Evolutionary conservation across 2,797 vertebrate genomes (phyloP), one percentile per base, ranked within the genome.

Genomic region (Gila robusta): DNA sequence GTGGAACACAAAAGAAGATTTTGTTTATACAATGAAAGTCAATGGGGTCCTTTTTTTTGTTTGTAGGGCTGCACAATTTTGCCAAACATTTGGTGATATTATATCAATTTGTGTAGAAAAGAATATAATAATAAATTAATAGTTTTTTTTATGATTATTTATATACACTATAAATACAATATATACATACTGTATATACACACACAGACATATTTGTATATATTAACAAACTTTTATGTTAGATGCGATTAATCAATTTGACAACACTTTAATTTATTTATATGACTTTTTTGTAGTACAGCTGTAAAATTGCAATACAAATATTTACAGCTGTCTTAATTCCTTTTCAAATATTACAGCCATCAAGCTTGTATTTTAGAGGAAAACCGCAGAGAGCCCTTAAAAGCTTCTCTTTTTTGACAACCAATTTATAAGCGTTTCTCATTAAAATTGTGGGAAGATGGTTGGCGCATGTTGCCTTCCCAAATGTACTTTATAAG

Each of bases 381-480:
- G 14, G 16, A 32, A 66, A 64, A 66, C 12, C 26, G 4, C 56
- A 66, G 28, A 17, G 16, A 32, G 28, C 6, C 28, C 64, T 49
- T 49, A 28, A 73, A 73, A 73, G 71, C 14, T 28, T 73, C 3
- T 66, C 28, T 66, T 47, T 44, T 44, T 72, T 7, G 39, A 72
- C 23, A 72, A 47, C 39, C 14, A 44, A 44, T 44, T 44, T 47
- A 17, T 72, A 72, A 72, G 39, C 70, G 14, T 26, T 72, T 72
- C 39, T 44, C 70, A 47, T 47, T 26, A 10, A 17, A 73, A 73
- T 73, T 49, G 44, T 49, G n/a, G 44, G n/a, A 49, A 47, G 71
- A 83, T 32, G 28, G 70, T 87, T 71, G 64, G 64, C 64, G 66
- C 64, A 66, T 4, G 14, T 66, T 66, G 14, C 64, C 16, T 66